phyloP scores from a whole-genome alignment of 2,888 invertebrate species.

The Phasia obesa region DNA sequence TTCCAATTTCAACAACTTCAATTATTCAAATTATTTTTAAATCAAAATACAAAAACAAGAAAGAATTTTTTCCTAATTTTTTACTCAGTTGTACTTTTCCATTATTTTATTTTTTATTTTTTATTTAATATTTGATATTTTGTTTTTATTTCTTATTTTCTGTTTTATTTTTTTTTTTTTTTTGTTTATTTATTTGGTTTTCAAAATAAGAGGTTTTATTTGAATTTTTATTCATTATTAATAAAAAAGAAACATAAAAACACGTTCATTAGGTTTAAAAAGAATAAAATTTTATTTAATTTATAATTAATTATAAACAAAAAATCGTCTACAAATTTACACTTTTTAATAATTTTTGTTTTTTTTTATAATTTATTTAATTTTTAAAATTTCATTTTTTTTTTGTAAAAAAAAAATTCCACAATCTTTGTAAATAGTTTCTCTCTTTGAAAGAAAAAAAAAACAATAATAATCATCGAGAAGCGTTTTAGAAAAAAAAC shows the following conservation, averaged over 20 bases:
- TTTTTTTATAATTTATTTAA: background rate
- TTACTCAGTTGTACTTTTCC: background rate
- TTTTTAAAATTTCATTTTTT: constrained; percentile 13
- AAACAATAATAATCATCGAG: constrained; percentile 35
- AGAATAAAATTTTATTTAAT: constrained; percentile 48
- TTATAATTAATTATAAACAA: constrained; percentile 50
- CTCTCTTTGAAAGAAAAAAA: constrained; percentile 45
- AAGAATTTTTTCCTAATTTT: constrained; percentile 35
- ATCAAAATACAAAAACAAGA: constrained; percentile 43
- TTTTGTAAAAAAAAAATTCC: constrained; percentile 32
- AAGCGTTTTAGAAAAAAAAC: constrained; percentile 55
- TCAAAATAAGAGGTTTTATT: constrained; percentile 42
- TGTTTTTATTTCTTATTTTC: constrained; percentile 25
- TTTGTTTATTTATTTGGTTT: constrained; percentile 14
- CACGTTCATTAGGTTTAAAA: constrained; percentile 66
- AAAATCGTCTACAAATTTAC: constrained; percentile 62
- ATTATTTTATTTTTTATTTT: constrained; percentile 4
- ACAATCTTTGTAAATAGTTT: constrained; percentile 70
- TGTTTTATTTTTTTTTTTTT: constrained; percentile 11
- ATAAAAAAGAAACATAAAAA: constrained; percentile 59
- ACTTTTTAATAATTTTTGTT: constrained; percentile 62
- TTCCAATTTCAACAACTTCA: constrained; percentile 51
- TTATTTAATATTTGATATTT: constrained; percentile 7
- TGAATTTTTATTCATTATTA: background rate
- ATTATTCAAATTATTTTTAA: constrained; percentile 53